Conservation (phyloP, 2,888 invertebrate genomes). For the Druceiella hillmani region DNA sequence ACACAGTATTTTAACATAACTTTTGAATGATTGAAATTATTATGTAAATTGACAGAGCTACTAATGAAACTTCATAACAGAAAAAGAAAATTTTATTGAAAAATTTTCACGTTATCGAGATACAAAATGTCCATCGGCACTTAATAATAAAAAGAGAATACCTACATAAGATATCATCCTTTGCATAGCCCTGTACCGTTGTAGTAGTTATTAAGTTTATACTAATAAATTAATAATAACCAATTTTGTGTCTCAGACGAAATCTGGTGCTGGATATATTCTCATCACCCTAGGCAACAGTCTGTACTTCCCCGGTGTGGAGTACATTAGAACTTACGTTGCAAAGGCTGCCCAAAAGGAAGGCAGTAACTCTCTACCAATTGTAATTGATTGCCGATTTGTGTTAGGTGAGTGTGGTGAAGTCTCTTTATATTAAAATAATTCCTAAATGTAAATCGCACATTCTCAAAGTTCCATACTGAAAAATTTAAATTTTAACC, state of each 20-base stretch:
- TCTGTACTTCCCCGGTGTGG: conserved; percentile 77
- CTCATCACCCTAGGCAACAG: conserved; percentile 76
- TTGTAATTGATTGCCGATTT: conserved; percentile 77
- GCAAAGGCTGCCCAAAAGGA: conserved; percentile 65
- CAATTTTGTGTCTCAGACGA: conserved; percentile 47
- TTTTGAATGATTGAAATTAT: too few relatives aligned
- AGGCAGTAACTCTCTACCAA: conserved; percentile 66
- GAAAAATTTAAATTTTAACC: too few relatives aligned
- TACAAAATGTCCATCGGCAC: too few relatives aligned
- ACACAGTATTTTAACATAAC: too few relatives aligned
- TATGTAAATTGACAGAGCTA: too few relatives aligned
- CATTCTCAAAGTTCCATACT: neutral
- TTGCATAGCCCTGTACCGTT: too few relatives aligned
- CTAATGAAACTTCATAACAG: too few relatives aligned
- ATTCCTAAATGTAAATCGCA: conserved; percentile 3
- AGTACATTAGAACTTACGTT: conserved; percentile 75
- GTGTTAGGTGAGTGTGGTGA: conserved; percentile 53
- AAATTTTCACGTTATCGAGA: too few relatives aligned
- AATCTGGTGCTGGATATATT: conserved; percentile 64
- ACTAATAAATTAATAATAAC: neutral
- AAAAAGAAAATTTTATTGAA: too few relatives aligned
- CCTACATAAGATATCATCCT: too few relatives aligned
- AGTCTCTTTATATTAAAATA: neutral
- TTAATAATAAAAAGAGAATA: too few relatives aligned
- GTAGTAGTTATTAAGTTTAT: neutral